Base-by-base conservation (phyloP, 2,797 vertebrate genomes). In the Eutrigla gurnardus region DNA sequence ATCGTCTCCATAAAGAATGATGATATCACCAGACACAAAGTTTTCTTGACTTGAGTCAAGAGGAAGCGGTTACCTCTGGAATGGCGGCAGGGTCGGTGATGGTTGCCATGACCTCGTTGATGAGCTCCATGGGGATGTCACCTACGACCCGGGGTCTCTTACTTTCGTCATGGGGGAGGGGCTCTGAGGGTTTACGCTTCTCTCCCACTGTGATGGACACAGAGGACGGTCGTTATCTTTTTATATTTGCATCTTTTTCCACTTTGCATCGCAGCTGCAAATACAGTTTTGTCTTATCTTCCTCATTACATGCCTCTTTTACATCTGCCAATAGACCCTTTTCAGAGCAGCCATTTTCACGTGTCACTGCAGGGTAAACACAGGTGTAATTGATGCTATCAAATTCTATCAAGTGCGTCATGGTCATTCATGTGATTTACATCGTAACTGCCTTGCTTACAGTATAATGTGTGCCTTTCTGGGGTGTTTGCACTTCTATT, bases 21-120 rank as follows among this genome's bases (percentile, higher is more conserved):
- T 40, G 3, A 42, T 55, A 50, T 17, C n/a, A 55, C 39, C 35
- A 42, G 18, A 35, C 25, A 0, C 3, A 8, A 54, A 15, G 1
- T 15, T 46, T 64, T 18, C 45, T 36, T n/a, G 3, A 47, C 33
- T 67, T 33, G 10, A n/a, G 15, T 37, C 37, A 7, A 2, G 15
- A n/a, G 0, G 2, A 61, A n/a, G 7, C 53, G 64, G 91, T 93
- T 86, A 99, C 98, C 97, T 99, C 98, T 77, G 97, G 97, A 70
- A 99, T 95, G 52, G 96, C 95, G 6, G 96, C 93, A 58, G 98
- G 97, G 89, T 99, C 98, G 3, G 97, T 96, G 87, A 99, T 99
- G 77, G 98, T 99, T 15, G 98, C 96, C 98, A 99, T 99, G 72
- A 99, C 97, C 93, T 99, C 98, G 3, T 96, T 97, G 90, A 99